Evolutionary conservation across 1,140 invertebrate genomes (phyloP), one percentile per base, ranked within the genome.

Genomic region (Gryon sp.): DNA sequence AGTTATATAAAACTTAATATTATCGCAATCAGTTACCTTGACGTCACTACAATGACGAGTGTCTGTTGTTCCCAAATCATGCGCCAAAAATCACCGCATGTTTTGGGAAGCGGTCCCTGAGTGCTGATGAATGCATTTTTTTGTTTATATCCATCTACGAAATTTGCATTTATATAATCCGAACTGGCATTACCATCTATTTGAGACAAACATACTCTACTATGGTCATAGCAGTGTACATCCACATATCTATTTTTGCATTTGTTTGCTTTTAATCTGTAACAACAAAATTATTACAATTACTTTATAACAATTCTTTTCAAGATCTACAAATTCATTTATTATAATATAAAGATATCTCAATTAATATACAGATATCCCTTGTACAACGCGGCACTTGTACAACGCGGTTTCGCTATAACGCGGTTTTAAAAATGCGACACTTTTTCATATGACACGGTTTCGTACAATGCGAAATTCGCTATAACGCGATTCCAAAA

Each of bases 111-210:
- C 26, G 97, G 97, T 80, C 97, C 97, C 92, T 99, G 98, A 78
- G 97, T 98, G 74, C 95, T 98, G 84, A 99, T 99, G 87, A 98
- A 99, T 34, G 97, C 97, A 90, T 98, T 97, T 83, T 97, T 97
- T 86, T 99, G 97, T 86, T 97, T 97, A 88, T 99, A 99, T 2
- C 98, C 97, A 90, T 99, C 97, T 19, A 99, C 97, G 89, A 95
- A 99, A 91, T 99, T 99, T 19, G 97, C 98, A 90, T 99, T 98
- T 82, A 99, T 98, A 83, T 99, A 99, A 90, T 98, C 97, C 28
- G 94, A 93, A 63, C 91, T 91, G 9, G 93, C 90, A 76, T 97
- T 95, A 34, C 92, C 92, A 66, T 95, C 92, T 36, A 92, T 86
- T 79, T 93, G 90, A 2, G 93, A 92, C 16, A 99, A 89, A 52